Base-by-base conservation (phyloP, 2,113 vertebrate genomes). In the Seriola rivoliana region DNA sequence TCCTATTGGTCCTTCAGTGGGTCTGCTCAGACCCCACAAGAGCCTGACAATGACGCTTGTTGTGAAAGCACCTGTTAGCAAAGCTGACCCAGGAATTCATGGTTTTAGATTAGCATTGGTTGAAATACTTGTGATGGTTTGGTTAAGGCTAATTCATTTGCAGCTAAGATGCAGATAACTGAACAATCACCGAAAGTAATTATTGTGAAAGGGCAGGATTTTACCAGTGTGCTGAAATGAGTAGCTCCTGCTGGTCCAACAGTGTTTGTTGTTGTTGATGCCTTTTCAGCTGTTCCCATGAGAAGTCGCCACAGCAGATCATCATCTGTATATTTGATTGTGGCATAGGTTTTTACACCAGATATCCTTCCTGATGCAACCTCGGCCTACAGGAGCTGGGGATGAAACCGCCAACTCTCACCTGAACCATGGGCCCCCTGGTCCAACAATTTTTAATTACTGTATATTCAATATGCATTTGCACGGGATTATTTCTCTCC, bases 121-220 rank as follows among this genome's bases (percentile, higher is more conserved):
- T 80, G n/a, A 70, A 69, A 58, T 50, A 84, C 75, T 64, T 32
- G 74, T 59, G 50, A 17, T 0, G 8, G 57, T n/a, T 67, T 32
- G 9, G 29, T 70, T 12, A 44, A 42, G 57, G 32, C 54, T 38
- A 3, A 21, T 70, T 69, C 3, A 36, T 80, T 57, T 70, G 73
- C 52, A 70, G 46, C 29, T 21, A 71, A n/a, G 25, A 73, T 52
- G 57, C 44, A 50, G 34, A 52, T 70, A 42, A 23, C 9, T 10
- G 48, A 76, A 52, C 32, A 46, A 34, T 21, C 25, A 54, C 12
- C 25, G 36, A 8, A 34, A 36, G 6, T 21, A 23, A 32, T 29
- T 42, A 65, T 59, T 57, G 21, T 59, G n/a, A 55, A 50, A 64
- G 36, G 32, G 55, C 38, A 52, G 11, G 19, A 58, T 38, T 21